Base-by-base conservation (phyloP, 2,113 vertebrate genomes). In the Grammatotria lemairii region DNA sequence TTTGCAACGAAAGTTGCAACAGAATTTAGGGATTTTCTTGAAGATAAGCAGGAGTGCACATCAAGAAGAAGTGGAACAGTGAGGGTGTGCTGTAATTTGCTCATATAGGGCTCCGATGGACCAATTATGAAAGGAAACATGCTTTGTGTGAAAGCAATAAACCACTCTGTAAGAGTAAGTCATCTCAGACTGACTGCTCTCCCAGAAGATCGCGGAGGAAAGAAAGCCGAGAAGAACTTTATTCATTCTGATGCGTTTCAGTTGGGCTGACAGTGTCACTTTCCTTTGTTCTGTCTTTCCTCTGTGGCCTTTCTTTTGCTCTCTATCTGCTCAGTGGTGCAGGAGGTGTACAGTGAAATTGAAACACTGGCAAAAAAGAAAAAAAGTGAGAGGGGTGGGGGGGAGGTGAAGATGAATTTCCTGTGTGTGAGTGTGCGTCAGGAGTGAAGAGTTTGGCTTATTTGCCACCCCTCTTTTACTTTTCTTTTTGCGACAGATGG, bases 311-410 rank as follows among this genome's bases (percentile, higher is more conserved):
- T 40, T 78, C 73, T 51, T 51, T 78, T 31, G 45, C 45, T 81
- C 79, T 88, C 40, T 45, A 28, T 83, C 90, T 78, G 87, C 81
- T 93, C 89, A 91, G 31, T 38, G 87, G 79, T 88, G 88, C 92
- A 89, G 38, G 40, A 55, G 81, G 60, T 82, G 79, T 88, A 83
- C 88, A 83, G 70, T 70, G 84, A 92, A 91, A 92, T 88, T 85
- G 91, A 92, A 93, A 92, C 85, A 84, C 85, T 84, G 88, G 85
- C 87, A 91, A 88, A 91, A 81, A 65, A 26, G n/a, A 8, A 40
- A 23, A 40, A 40, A 70, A 23, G 13, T 3, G 28, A 5, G 8
- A 0, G 31, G 31, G 12, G 2, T 13, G 9, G 17, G 4, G 5
- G 54, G 49, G 80, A 58, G 14, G 14, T 87, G 35, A 60, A 82